A percentile compares a stretch with the other conserved stretches of the same genome.
phyloP scores from a whole-genome alignment of 1,140 invertebrate genomes.

The Ceratina australensis region DNA sequence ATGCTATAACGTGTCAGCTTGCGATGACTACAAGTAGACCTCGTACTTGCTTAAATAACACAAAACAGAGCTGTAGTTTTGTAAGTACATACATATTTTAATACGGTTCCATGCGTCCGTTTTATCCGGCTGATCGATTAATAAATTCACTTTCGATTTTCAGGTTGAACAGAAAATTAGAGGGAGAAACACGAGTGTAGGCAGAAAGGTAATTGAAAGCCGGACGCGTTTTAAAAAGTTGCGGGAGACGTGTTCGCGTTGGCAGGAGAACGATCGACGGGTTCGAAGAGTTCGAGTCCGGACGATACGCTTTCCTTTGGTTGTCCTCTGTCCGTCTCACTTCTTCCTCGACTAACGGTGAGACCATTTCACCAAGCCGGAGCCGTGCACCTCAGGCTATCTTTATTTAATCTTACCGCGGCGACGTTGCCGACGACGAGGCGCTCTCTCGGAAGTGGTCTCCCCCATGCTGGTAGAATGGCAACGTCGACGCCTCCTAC shows the following conservation, averaged over 20 bases:
- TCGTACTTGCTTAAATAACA: too few species aligned
- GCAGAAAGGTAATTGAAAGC: too few species aligned
- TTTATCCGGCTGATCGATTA: too few species aligned
- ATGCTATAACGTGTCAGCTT: slow-evolving; percentile 42
- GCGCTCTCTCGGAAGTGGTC: slow-evolving; percentile 54
- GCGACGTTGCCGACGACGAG: slow-evolving; percentile 53
- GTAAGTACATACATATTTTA: too few species aligned
- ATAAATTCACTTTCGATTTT: too few species aligned
- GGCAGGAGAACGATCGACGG: slow-evolving; percentile 38
- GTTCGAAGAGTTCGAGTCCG: slow-evolving; percentile 45
- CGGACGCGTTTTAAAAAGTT: slow-evolving; percentile 10
- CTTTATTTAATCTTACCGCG: slow-evolving; percentile 60
- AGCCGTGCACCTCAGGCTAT: slow-evolving; percentile 52
- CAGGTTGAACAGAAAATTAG: not conserved
- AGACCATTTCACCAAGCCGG: slow-evolving; percentile 52
- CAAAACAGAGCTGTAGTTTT: too few species aligned
- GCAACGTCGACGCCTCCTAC: slow-evolving; percentile 48
- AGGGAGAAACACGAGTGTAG: not conserved
- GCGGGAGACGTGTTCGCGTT: slow-evolving; percentile 33
- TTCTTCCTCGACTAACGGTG: slow-evolving; percentile 67
- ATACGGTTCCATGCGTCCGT: too few species aligned
- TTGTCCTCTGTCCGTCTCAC: slow-evolving; percentile 61
- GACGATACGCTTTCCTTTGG: slow-evolving; percentile 60
- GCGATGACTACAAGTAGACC: not conserved
- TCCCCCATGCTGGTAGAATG: not conserved